phyloP scores from a whole-genome alignment of 2,113 vertebrate species.

The Ia io region DNA sequence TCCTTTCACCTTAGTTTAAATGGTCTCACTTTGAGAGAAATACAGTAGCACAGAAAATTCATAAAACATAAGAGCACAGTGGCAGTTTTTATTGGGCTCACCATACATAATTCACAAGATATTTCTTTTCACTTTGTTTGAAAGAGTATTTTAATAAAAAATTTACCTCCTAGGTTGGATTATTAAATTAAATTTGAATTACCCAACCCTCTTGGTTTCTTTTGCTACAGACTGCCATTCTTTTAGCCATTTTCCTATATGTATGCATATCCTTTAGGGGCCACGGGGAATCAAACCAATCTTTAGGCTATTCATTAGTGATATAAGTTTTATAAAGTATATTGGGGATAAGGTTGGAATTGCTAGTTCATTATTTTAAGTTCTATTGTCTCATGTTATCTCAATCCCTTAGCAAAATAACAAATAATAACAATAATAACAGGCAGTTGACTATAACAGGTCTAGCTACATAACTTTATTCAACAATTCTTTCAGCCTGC shows the following conservation, averaged over 20 bases:
- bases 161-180: neutral
- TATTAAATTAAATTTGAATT: neutral
- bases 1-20: constrained; percentile 6
- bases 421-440: neutral
- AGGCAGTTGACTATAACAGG: neutral
- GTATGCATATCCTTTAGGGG: neutral
- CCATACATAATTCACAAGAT: neutral
- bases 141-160: constrained; percentile 37
- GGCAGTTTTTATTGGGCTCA: neutral
- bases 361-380: neutral
- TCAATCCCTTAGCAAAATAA: neutral
- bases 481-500: neutral
- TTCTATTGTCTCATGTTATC: neutral
- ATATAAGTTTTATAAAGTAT: neutral
- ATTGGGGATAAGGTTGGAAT: neutral
- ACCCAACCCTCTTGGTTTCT: neutral
- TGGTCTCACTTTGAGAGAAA: constrained; percentile 6
- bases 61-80: neutral
- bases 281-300: neutral
- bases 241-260: neutral
- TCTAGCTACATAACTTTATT: neutral
- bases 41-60: neutral
- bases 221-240: neutral
- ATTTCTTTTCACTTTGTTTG: constrained; percentile 6
- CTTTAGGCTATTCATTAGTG: neutral